Percentiles rank a stretch among this genome's conserved stretches.
Conservation (phyloP, 2,113 vertebrate genomes). For the Phaethornis superciliosus region DNA sequence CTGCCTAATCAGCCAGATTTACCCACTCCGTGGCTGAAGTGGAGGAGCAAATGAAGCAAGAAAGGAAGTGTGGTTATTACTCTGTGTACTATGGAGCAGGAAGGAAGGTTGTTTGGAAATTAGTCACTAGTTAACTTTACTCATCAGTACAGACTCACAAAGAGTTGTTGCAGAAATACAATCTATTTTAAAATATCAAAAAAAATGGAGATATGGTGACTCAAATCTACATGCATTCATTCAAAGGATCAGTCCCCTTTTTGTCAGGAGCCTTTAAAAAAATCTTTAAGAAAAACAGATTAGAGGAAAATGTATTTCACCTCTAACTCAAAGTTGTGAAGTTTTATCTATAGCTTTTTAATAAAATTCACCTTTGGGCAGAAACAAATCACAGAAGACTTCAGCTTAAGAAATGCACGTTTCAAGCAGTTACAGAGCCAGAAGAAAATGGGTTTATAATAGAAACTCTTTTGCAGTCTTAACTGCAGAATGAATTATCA, state of each 20-base stretch:
- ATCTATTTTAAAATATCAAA: not conserved
- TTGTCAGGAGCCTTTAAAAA: not conserved
- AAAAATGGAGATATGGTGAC: not conserved
- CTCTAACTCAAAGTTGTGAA: not conserved
- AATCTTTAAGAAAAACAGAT: not conserved
- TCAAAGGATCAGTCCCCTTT: not conserved
- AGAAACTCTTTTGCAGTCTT: not conserved
- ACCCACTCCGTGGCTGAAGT: not conserved
- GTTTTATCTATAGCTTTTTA: not conserved
- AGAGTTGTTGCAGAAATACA: not conserved
- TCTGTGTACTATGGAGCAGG: not conserved
- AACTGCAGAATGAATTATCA: constrained; percentile 33
- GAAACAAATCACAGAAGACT: not conserved
- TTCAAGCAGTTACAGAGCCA: not conserved
- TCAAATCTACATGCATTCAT: not conserved
- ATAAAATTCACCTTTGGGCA: not conserved
- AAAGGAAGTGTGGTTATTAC: not conserved
- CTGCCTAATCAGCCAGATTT: not conserved
- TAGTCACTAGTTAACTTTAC: not conserved
- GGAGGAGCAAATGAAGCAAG: not conserved
- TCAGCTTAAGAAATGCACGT: not conserved
- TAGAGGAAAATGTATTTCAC: not conserved
- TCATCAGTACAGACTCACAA: not conserved
- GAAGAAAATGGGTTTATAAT: constrained; percentile 25
- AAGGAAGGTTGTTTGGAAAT: not conserved